Evolutionary conservation across 37 sponge, comb jelly and placozoan species (phyloP), one percentile per base, ranked within the genome.

Genomic region (Halisarca cf. caerulea): DNA sequence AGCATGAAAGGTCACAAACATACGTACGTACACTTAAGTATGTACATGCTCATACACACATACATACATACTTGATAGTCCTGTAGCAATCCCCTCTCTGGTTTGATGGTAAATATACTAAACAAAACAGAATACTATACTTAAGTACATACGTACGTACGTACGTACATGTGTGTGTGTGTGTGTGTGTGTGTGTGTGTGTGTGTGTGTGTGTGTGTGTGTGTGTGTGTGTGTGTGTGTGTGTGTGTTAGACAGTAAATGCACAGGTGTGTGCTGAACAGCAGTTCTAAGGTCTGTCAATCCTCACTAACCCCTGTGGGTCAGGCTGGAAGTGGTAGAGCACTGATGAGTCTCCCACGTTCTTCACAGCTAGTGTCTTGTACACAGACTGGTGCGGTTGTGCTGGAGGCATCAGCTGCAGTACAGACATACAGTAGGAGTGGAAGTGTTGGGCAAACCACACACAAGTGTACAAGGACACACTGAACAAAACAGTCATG

Each of bases 321-420:
- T 96, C 96, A 40, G 82, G 81, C n/a, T 84, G 45, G 28, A 96
- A 83, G 43, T 86, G 88, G 83, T 81, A 96, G 40, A 82, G 35
- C 55, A 91, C 72, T 7, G 97, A 90, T 25, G 81, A 88, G 68
- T 93, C 83, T 37, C 94, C 94, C 36, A 2, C n/a, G 75, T 96
- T 96, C 34, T 59, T 91, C 45, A 93, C 23, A 24, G 84, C 61
- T 0, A 86, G 79, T 28, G 92, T 96, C 61, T 86, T 57, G 55
- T 84, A 89, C 28, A 83, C 88, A 55, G 91, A 68, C 45, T 85
- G 79, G 2, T 83, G 87, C 28, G 88, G 81, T 3, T 71, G 40
- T 53, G 88, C 80, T 28, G 92, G 59, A 55, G 97, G 94, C 54
- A 96, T 90, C 33, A 93, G 62, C 53, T 80, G 66, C 15, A n/a